Percentiles rank a stretch among this genome's conserved stretches.
phyloP scores from a whole-genome alignment of 37 sponge, comb jelly and placozoan species.

The Haliclona indistincta region DNA sequence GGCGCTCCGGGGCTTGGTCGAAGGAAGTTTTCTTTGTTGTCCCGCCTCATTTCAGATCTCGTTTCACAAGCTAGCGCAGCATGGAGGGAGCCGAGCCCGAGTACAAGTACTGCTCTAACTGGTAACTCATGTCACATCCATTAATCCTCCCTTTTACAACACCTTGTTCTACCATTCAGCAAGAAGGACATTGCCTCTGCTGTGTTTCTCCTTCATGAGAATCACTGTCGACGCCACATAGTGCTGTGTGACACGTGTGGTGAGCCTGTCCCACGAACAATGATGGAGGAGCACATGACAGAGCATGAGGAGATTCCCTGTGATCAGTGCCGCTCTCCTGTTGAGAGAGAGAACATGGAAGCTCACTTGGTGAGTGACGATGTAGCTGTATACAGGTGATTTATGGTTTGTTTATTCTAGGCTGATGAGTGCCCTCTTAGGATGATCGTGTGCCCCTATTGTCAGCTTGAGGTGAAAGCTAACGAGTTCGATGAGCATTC shows the following conservation, averaged over 20 bases:
- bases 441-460: conserved; percentile 51
- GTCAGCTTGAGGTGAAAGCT: conserved; percentile 51
- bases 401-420: conserved; percentile 7
- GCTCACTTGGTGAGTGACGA: conserved; percentile 55
- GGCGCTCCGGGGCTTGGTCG: too few species aligned
- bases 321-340: conserved; percentile 33
- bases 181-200: conserved; percentile 25
- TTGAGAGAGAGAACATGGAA: conserved; percentile 40
- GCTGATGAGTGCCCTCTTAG: conserved; percentile 42
- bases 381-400: neutral
- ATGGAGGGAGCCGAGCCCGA: too few species aligned
- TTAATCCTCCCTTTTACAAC: too few species aligned
- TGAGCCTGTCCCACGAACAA: conserved; percentile 43
- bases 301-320: conserved; percentile 63
- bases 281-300: conserved; percentile 55
- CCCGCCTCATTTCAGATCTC: too few species aligned
- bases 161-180: conserved; percentile 34
- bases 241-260: conserved; percentile 49
- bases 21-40: too few species aligned
- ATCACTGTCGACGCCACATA: conserved; percentile 49
- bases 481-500: conserved; percentile 49
- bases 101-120: too few species aligned
- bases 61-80: too few species aligned
- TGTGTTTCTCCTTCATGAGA: conserved; percentile 50
- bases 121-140: too few species aligned